phyloP scores from a whole-genome alignment of 2,797 vertebrate species.

The Heterohyrax brucei region DNA sequence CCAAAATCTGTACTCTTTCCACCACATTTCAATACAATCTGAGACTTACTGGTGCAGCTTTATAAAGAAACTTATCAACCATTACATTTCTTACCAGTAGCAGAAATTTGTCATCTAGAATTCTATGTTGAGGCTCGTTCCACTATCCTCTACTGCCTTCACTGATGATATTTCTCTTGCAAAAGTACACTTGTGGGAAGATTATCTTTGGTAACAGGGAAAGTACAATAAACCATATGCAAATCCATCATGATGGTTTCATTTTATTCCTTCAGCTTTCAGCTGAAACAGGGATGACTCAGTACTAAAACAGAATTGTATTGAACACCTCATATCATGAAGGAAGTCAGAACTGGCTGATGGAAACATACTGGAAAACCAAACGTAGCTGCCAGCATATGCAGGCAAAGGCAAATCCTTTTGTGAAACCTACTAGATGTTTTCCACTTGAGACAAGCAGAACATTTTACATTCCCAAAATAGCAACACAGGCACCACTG shows the following conservation, averaged over 20 bases:
- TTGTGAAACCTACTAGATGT: not conserved
- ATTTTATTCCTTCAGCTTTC: not conserved
- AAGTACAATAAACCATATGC: not conserved
- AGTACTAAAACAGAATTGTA: not conserved
- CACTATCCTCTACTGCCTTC: not conserved
- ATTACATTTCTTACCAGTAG: not conserved
- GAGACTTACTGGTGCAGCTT: not conserved
- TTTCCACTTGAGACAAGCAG: conserved; percentile 58
- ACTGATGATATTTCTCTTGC: not conserved
- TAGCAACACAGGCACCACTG: not conserved
- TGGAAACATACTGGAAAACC: conserved; percentile 32
- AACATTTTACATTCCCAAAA: conserved; percentile 59
- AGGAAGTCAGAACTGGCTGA: not conserved
- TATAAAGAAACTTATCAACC: not conserved
- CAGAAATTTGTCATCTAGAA: not conserved
- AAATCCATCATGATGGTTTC: not conserved
- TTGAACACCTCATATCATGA: not conserved
- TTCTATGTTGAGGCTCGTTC: not conserved
- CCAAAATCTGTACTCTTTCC: not conserved
- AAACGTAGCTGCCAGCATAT: not conserved
- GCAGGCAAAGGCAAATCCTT: conserved; percentile 59
- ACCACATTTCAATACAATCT: not conserved
- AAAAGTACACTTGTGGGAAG: not conserved
- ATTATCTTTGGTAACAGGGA: not conserved
- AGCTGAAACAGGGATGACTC: not conserved